Evolutionary conservation across 2,113 vertebrate species (phyloP), one percentile per base, ranked within the genome.

Genomic region (Malurus cyaneus): DNA sequence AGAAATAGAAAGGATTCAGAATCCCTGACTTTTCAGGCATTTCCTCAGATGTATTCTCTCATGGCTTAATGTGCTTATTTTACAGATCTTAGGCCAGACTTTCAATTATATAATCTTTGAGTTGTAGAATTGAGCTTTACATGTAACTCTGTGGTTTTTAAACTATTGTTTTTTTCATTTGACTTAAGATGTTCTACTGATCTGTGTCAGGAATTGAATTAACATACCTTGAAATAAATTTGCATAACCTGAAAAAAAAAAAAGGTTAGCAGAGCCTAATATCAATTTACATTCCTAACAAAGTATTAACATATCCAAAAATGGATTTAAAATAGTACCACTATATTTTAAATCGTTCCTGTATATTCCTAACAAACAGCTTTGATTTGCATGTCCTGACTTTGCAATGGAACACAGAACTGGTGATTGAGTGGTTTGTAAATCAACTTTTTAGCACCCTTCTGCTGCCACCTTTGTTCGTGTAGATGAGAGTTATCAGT

Each of bases 371-470:
- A 74, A 86, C 72, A 92, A 96, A 96, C 83, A 93, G 25, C 77
- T 93, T 94, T 89, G 66, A 97, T 97, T 97, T 96, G 88, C 95
- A 96, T 96, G 94, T 96, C 95, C 87, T 97, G 96, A 97, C 96
- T 91, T 97, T 96, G 94, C 80, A 52, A 12, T 32, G 60, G 46
- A 90, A 72, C 34, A 41, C 5, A 80, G 72, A 78, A 65, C 60
- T 72, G 84, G 90, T 49, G 70, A 89, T 42, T 80, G 73, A 47
- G 36, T 49, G 70, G 21, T 80, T 91, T 80, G 28, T 67, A 94
- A 92, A 89, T 96, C 69, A 88, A 20, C 31, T 41, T 86, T 93
- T 96, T 39, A 57, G 84, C 69, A 59, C 36, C 76, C 53, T 84
- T 52, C 67, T 88, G 77, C 74, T 70, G 57, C 73, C 70, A 66